Evolutionary conservation across 2,888 invertebrate genomes (phyloP).

Genomic region (Branchellion lobata): DNA sequence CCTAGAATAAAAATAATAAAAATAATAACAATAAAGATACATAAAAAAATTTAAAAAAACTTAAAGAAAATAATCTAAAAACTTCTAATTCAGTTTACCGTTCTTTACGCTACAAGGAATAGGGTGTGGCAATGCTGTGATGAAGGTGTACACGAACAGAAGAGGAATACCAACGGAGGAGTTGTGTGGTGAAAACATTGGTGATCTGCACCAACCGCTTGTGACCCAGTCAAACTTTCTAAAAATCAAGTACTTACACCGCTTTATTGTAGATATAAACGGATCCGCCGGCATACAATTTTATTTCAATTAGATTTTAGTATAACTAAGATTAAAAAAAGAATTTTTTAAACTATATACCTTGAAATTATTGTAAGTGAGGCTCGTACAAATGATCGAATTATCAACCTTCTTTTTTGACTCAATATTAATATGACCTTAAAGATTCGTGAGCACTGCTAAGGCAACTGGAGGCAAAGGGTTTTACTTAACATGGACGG

Average conservation of each 20-base stretch:
- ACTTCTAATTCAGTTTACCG: not conserved
- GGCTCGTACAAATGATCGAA: no score
- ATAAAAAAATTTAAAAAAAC: no score
- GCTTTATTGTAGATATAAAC: no score
- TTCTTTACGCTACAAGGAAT: not conserved
- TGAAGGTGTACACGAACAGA: conserved; percentile 42
- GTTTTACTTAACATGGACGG: conserved; percentile 91
- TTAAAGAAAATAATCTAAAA: no score
- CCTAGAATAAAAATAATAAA: no score
- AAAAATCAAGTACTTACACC: conserved; percentile 37
- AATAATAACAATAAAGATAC: no score
- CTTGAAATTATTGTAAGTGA: no score
- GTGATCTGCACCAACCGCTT: conserved; percentile 17
- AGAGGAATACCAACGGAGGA: conserved; percentile 30
- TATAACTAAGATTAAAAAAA: no score
- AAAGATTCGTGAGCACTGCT: conserved; percentile 90
- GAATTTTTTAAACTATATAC: no score
- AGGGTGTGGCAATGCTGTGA: conserved; percentile 45
- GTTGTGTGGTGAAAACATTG: conserved; percentile 42
- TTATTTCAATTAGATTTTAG: no score
- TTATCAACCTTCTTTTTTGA: not conserved
- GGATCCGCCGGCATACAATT: no score
- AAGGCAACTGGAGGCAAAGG: conserved; percentile 91
- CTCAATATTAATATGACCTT: not conserved
- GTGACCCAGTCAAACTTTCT: conserved; percentile 34